phyloP scores from a whole-genome alignment of 2,113 vertebrate genomes.

The human (Homo sapiens) region GRCh38 chr2:186453001-186453500 shows the following conservation, averaged over 20 bases:
- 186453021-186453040: background rate
- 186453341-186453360: background rate
- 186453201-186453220: conserved; percentile 58
- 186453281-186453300: conserved; percentile 39
- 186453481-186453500: background rate
- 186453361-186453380: conserved; percentile 45
- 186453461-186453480: background rate
- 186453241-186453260: conserved; percentile 31
- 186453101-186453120: background rate
- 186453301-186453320: conserved; percentile 38
- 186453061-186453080: background rate
- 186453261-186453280: conserved; percentile 38
- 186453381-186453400: background rate
- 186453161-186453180: conserved; percentile 46
- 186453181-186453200: conserved; percentile 31
- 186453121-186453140: background rate
- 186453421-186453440: conserved; percentile 4
- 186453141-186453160: conserved; percentile 36
- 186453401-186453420: background rate
- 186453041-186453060: background rate
- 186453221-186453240: conserved; percentile 35
- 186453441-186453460: background rate
- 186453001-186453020: background rate
- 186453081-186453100: conserved; percentile 49
- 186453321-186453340: conserved; percentile 51